Base-by-base conservation (phyloP, 30 jellyfish, hydroid and myxozoan species). In the Calvadosia cruxmelitensis region DNA sequence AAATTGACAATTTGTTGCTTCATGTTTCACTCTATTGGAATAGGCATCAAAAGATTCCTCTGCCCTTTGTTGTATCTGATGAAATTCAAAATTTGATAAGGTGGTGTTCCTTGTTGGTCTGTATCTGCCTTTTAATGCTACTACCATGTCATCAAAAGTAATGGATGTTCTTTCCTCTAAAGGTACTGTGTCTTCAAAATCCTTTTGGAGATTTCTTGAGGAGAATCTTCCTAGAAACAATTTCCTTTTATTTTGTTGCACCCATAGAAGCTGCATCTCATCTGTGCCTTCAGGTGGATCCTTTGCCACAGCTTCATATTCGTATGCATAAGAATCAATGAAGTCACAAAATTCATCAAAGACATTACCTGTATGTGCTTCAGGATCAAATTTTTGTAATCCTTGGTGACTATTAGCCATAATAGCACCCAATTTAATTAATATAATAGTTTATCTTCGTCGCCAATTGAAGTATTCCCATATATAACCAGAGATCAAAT, bases 301-400 rank as follows among this genome's bases (percentile, higher is more conserved):
- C 52, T 70, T 70, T 3, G 78, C 80, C n/a, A 70, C 52, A 3
- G 80, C 80, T 49, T 70, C 80, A 70, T 70, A 70, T 32, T 70
- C 80, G 33, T 70, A 70, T 3, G 27, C 76, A 70, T 49, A 70
- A 70, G 63, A 50, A 53, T 72, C n/a, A n/a, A n/a, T n/a, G n/a
- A n/a, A n/a, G n/a, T n/a, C n/a, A n/a, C n/a, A n/a, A n/a, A n/a
- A n/a, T n/a, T n/a, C n/a, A n/a, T n/a, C n/a, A n/a, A n/a, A n/a
- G n/a, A n/a, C n/a, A n/a, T n/a, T n/a, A n/a, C n/a, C n/a, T n/a
- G n/a, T n/a, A n/a, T n/a, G n/a, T n/a, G n/a, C n/a, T n/a, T n/a
- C n/a, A n/a, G n/a, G n/a, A n/a, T n/a, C n/a, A n/a, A n/a, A n/a
- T n/a, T n/a, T n/a, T n/a, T n/a, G n/a, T n/a, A n/a, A n/a, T n/a